A percentile compares a stretch with the other conserved stretches of the same genome.
Evolutionary conservation across 2,797 vertebrate species (phyloP).

Genomic region (Jordanella pulchra): DNA sequence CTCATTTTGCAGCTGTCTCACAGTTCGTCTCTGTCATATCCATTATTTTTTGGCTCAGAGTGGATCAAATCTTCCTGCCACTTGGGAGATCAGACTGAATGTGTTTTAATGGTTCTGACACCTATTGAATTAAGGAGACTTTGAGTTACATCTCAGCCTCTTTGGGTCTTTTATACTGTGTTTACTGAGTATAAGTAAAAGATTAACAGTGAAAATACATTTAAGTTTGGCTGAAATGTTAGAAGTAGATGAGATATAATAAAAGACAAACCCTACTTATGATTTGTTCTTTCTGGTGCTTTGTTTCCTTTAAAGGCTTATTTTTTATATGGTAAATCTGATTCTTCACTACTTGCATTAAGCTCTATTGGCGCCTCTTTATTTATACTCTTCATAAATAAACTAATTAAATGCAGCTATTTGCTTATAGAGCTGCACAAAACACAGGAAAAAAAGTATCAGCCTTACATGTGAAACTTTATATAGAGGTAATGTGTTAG

Average conservation of each 20-base stretch:
- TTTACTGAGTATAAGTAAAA: background rate
- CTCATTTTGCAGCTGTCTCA: constrained; percentile 30
- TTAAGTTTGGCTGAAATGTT: background rate
- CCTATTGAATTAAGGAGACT: constrained; percentile 8
- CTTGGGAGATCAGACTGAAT: constrained; percentile 17
- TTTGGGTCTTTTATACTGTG: background rate
- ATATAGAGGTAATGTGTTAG: no score
- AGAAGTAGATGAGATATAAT: background rate
- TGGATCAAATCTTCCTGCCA: constrained; percentile 21
- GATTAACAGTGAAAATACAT: background rate
- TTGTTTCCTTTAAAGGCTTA: background rate
- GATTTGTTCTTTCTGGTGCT: background rate
- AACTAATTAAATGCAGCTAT: background rate
- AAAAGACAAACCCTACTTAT: background rate
- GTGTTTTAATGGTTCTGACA: background rate
- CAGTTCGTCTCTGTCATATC: constrained; percentile 34
- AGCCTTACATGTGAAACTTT: no score
- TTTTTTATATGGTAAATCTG: no score
- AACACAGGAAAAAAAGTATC: no score
- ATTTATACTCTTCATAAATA: background rate
- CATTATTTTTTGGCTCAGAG: constrained; percentile 24
- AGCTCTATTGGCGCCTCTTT: background rate
- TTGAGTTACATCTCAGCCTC: background rate
- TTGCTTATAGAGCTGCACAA: no score
- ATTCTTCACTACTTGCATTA: background rate